Conservation (phyloP, 2,113 vertebrate species). For the Oenanthe melanoleuca region DNA sequence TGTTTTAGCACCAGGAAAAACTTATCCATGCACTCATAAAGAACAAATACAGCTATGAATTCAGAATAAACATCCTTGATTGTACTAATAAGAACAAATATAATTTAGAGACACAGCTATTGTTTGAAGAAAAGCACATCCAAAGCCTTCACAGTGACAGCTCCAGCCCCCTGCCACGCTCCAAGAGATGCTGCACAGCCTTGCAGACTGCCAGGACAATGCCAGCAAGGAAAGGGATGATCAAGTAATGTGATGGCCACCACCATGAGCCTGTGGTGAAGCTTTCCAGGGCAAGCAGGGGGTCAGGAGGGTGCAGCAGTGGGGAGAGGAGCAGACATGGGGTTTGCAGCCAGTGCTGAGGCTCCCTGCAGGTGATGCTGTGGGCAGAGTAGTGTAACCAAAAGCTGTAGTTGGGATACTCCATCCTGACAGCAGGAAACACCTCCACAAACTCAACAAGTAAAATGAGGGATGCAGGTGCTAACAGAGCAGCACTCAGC, state of each 20-base stretch:
- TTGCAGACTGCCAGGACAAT: not conserved
- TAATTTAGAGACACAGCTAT: not conserved
- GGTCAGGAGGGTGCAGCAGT: not conserved
- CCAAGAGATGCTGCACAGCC: rapidly evolving
- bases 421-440: not conserved
- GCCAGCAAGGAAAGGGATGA: not conserved
- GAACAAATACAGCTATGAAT: not conserved
- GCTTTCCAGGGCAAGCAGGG: not conserved
- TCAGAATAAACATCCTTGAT: not conserved
- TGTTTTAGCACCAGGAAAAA: not conserved
- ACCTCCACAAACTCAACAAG: not conserved
- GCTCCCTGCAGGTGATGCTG: rapidly evolving
- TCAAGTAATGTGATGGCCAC: not conserved
- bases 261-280: not conserved
- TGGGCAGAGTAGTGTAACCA: not conserved
- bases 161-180: not conserved
- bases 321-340: not conserved
- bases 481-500: not conserved
- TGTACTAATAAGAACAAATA: not conserved
- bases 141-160: not conserved
- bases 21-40: not conserved
- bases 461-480: not conserved
- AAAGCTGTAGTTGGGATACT: not conserved
- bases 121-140: not conserved
- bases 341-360: not conserved